phyloP scores from a whole-genome alignment of 64 coral and sea anemone genomes.

The Cladopsammia gracilis region DNA sequence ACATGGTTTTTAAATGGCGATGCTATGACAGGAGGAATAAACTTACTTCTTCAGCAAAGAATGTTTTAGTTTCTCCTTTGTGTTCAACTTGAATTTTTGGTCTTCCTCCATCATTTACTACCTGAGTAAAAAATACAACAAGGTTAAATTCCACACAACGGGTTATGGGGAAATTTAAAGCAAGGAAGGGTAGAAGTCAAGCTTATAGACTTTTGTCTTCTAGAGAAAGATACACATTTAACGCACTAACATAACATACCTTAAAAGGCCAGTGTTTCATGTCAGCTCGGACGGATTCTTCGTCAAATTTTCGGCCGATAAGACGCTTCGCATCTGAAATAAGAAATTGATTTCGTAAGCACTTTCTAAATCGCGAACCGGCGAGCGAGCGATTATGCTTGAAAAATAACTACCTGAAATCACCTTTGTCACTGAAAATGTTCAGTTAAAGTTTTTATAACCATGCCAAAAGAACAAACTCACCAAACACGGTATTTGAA shows the following conservation, averaged over 20 bases:
- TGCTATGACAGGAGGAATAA: no score
- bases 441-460: background rate
- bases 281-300: constrained; percentile 48
- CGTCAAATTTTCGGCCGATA: constrained; percentile 79
- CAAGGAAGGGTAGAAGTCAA: no score
- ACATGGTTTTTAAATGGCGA: no score
- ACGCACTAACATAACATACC: constrained; percentile 26
- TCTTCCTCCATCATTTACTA: constrained; percentile 48
- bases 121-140: constrained; percentile 29
- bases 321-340: constrained; percentile 87
- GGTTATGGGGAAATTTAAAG: no score
- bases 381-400: no score
- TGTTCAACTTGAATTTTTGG: constrained; percentile 78
- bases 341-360: constrained; percentile 29
- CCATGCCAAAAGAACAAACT: constrained; percentile 10
- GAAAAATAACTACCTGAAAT: background rate
- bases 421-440: no score
- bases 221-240: no score
- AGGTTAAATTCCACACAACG: no score
- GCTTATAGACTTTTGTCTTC: no score
- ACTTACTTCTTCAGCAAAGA: constrained; percentile 84
- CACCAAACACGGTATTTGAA: constrained; percentile 82
- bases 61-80: constrained; percentile 73
- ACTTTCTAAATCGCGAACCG: constrained; percentile 13
- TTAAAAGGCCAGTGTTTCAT: constrained; percentile 92